Base-by-base conservation (phyloP, 2,113 vertebrate species). In the Gasterosteus aculeatus region DNA sequence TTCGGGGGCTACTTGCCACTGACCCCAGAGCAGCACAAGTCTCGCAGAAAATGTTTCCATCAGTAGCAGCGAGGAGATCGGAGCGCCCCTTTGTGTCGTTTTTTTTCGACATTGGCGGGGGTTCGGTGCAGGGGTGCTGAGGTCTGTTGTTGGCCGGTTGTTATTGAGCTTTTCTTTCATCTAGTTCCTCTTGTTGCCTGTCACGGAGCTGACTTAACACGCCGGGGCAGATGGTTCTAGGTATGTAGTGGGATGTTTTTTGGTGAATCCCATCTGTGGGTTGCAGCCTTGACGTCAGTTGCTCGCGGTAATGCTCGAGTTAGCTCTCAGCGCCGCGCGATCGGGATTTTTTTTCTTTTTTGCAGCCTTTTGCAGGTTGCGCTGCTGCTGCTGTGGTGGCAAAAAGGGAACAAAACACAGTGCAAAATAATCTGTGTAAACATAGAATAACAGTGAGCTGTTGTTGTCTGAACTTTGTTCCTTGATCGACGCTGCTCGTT, bases 201-300 rank as follows among this genome's bases (percentile, higher is more conserved):
- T 90, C 89, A 88, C n/a, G 26, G 70, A 70, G 78, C 63, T 86
- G 87, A 89, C 84, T 88, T 56, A 88, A 90, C 89, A 84, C 38
- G 70, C 75, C 15, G 63, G 75, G 80, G 84, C 89, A 92, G 89
- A 85, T 81, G 88, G 88, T 69, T 81, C 72, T 64, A 73, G 68
- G 72, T 81, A 86, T 82, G 87, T 87, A 83, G 80, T 39, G 63
- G 80, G 85, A 79, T 84, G 71, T 81, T 74, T 81, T 85, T 85
- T 54, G 56, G 75, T 71, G 7, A 82, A 82, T 82, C 85, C 89
- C 87, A 87, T 84, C 89, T 87, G 87, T 65, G 74, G 53, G 71
- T 69, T 58, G 64, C 56, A 42, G 59, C 75, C 47, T 78, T 71
- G 53, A 19, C 42, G n/a, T 72, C 1, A 12, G 44, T 53, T 75